These are phyloP conservation scores for Eudyptes chrysolophus DNA, from an alignment of 2,113 vertebrate species.

Conservation along the genomic window DNA sequence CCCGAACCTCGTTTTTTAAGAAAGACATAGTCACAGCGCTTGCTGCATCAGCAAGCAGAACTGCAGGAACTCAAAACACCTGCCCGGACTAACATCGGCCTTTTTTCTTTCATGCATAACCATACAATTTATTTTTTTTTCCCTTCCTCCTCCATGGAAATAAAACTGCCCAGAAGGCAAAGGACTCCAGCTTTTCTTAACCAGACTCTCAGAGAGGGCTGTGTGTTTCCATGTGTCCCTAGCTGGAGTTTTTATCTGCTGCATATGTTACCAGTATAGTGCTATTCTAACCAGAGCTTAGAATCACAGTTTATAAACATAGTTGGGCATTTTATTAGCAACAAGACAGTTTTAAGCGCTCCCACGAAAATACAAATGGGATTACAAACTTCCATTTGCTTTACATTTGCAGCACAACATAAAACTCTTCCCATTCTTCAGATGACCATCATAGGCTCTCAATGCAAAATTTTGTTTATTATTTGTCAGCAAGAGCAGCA, in stretches of 20 bases:
- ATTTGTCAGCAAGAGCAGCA: not conserved
- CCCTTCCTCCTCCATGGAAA: not conserved
- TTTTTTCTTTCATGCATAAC: not conserved
- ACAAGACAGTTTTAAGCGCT: not conserved
- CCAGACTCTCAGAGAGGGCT: not conserved
- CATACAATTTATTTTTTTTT: not conserved
- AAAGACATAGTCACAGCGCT: not conserved
- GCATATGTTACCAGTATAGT: not conserved
- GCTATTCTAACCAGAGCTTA: not conserved
- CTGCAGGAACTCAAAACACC: not conserved
- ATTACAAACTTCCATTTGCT: not conserved
- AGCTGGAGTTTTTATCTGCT: not conserved
- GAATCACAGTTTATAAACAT: not conserved
- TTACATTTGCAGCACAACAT: not conserved
- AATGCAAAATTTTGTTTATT: not conserved
- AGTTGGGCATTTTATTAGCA: not conserved
- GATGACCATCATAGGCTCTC: not conserved
- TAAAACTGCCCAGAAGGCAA: not conserved
- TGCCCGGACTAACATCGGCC: accelerated
- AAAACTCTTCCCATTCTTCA: not conserved
- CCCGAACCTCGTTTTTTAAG: accelerated
- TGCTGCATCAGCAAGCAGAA: not conserved
- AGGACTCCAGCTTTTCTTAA: not conserved
- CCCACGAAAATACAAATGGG: not conserved
- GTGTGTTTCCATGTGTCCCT: not conserved